These are phyloP conservation scores for Ibidorhyncha struthersii DNA, from an alignment of 2,113 vertebrate genomes.

Conservation along the genomic window DNA sequence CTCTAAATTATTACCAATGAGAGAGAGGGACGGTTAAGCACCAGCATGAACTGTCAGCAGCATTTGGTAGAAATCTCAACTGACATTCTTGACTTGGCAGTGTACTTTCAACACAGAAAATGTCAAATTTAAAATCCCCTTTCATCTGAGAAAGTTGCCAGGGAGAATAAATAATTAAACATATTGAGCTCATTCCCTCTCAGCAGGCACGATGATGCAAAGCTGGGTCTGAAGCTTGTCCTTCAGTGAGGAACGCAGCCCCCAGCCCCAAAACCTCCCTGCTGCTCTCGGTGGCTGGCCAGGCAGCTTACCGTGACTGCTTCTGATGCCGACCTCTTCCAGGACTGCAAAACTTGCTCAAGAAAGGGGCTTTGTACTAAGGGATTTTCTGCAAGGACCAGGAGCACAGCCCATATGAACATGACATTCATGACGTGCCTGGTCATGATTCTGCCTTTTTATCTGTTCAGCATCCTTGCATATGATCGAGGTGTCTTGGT, in stretches of 20 bases:
- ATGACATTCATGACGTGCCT: background rate
- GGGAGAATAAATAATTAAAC: background rate
- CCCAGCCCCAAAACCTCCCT: background rate
- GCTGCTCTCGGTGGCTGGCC: accelerated
- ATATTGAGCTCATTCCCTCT: background rate
- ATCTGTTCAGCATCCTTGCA: background rate
- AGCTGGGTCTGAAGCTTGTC: background rate
- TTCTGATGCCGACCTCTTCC: background rate
- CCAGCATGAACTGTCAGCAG: background rate
- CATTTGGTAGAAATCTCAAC: background rate
- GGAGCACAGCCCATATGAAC: background rate
- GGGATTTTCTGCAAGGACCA: background rate
- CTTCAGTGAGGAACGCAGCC: background rate
- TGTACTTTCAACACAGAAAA: background rate
- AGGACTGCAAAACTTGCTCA: background rate
- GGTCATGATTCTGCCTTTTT: background rate
- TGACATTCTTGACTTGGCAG: background rate
- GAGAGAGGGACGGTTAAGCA: accelerated
- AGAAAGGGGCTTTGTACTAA: background rate
- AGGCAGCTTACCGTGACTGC: background rate
- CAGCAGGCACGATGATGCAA: background rate
- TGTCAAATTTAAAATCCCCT: background rate
- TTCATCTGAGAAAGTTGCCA: background rate
- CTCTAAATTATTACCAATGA: background rate
- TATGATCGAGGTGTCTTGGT: background rate